Evolutionary conservation across 2,113 vertebrate species (phyloP).

Genomic region (Toxostoma redivivum): DNA sequence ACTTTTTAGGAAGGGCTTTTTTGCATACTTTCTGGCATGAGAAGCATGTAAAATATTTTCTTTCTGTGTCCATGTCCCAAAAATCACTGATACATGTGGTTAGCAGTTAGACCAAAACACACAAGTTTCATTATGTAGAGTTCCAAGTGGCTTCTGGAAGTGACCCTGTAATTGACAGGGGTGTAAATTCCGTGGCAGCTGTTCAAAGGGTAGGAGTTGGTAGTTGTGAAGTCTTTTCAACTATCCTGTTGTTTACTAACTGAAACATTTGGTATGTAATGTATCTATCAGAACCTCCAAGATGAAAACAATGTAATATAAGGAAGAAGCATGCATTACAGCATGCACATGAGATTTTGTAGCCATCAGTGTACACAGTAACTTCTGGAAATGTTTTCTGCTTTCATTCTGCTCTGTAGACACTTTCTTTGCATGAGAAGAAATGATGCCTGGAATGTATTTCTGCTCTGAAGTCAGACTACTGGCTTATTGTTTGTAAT

Average conservation of each 20-base stretch:
- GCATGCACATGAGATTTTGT: not conserved
- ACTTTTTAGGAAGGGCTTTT: not conserved
- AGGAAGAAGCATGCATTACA: not conserved
- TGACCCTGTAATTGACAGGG: not conserved
- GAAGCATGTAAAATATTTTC: not conserved
- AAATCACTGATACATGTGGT: not conserved
- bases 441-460: not conserved
- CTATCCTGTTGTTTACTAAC: not conserved
- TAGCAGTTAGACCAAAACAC: not conserved
- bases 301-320: not conserved
- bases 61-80: not conserved
- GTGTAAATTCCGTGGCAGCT: not conserved
- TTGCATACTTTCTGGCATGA: not conserved
- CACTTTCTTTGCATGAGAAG: not conserved
- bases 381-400: not conserved
- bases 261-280: not conserved
- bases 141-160: not conserved
- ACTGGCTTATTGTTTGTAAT: not conserved
- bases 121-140: not conserved
- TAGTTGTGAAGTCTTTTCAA: not conserved
- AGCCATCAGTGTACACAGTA: not conserved
- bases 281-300: not conserved
- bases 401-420: not conserved
- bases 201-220: not conserved
- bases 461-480: not conserved